phyloP scores from a whole-genome alignment of 2,797 vertebrate genomes.

The Heteromormyrus szaboi region DNA sequence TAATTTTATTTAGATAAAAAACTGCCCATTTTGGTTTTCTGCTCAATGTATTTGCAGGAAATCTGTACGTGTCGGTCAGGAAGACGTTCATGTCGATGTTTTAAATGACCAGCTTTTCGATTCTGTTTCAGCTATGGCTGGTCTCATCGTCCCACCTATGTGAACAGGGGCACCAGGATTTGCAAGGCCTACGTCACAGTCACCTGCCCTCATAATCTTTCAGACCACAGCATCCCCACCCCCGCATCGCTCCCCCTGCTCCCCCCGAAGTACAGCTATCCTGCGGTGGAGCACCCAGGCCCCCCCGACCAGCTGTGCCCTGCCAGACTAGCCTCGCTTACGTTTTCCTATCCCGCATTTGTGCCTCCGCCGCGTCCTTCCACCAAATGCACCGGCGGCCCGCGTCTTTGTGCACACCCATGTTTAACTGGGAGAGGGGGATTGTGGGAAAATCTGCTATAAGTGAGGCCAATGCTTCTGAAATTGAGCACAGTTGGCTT shows the following conservation, averaged over 20 bases:
- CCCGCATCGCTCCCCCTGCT: neutral
- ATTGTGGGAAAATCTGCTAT: neutral
- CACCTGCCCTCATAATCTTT: conserved; percentile 33
- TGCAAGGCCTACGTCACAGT: conserved; percentile 22
- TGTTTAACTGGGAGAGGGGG: neutral
- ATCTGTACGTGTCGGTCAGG: neutral
- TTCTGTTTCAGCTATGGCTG: conserved; percentile 64
- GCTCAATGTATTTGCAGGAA: neutral
- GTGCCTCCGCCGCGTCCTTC: neutral
- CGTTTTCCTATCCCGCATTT: neutral
- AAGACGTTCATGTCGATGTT: neutral
- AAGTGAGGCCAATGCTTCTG: neutral
- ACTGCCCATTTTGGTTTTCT: neutral
- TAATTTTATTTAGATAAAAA: neutral
- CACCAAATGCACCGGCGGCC: neutral
- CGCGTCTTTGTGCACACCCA: neutral
- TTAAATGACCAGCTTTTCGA: neutral
- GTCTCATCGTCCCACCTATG: conserved; percentile 73
- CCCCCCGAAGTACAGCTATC: neutral
- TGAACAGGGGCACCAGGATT: conserved; percentile 45
- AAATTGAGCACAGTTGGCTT: neutral
- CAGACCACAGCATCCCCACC: conserved; percentile 22
- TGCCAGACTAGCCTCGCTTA: neutral
- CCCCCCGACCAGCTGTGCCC: neutral
- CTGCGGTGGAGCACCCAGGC: neutral